Base-by-base conservation (phyloP, 2,113 vertebrate genomes). In the Melanostigma gelatinosum region DNA sequence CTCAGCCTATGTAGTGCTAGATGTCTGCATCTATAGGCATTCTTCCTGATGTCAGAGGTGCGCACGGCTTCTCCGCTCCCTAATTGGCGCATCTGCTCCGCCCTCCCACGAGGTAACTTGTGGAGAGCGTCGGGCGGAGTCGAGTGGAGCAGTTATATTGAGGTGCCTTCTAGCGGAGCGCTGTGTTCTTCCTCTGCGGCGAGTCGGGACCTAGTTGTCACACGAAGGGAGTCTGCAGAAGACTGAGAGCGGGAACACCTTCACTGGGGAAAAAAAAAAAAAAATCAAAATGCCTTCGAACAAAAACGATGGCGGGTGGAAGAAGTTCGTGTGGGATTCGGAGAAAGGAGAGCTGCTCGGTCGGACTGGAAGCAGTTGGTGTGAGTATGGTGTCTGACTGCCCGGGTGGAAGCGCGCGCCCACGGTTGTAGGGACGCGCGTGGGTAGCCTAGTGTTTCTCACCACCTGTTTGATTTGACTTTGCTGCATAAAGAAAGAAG, bases 251-350 rank as follows among this genome's bases (percentile, higher is more conserved):
- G 5, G n/a, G 69, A 85, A 44, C 69, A 8, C 20, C 50, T 16
- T 50, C 6, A 32, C 60, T 38, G 87, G 58, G n/a, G n/a, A n/a
- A n/a, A n/a, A n/a, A n/a, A n/a, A n/a, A n/a, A 61, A 52, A n/a
- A 85, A 83, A 71, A 58, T 4, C 15, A 83, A 58, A 5, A 92
- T 93, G 90, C 57, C 90, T 62, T n/a, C 87, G 0, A 96, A 96
- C 76, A 96, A 96, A 91, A 96, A 96, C 0, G 96, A 96, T 6
- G 96, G 97, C 40, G 95, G 96, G 12, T 97, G 96, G 97, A 97
- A 96, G 95, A 94, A 94, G 93, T 97, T 97, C 77, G 13, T 97
- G 80, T 98, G 96, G 96, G 90, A 98, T 86, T 96, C 96, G 1
- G 97, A 98, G 78, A 97, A 92, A 63, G 96, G 96, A 82, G 96